Percentiles rank a stretch among this genome's conserved stretches.
Evolutionary conservation across 2,113 vertebrate species (phyloP).

Genomic region (Mungos mungo): DNA sequence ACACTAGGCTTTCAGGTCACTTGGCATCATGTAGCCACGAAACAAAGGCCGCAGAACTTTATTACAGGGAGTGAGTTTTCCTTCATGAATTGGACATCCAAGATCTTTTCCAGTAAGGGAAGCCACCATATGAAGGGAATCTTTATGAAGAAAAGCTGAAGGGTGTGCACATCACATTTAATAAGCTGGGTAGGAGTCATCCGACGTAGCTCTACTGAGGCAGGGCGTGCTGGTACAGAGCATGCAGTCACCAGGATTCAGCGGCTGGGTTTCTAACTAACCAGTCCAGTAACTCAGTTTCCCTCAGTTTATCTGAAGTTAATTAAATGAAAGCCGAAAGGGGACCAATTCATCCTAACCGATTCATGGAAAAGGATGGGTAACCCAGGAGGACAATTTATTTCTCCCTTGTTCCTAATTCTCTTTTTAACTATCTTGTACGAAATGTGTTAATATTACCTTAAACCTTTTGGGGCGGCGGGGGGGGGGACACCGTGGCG

Average conservation of each 20-base stretch:
- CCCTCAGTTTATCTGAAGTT: background rate
- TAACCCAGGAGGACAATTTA: constrained; percentile 17
- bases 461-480: constrained; percentile 1
- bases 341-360: background rate
- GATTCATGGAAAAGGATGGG: background rate
- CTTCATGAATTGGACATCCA: background rate
- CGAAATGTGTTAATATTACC: background rate
- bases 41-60: background rate
- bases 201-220: background rate
- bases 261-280: constrained; percentile 7
- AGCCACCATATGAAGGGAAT: background rate
- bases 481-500: background rate
- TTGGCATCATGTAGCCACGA: background rate
- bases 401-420: constrained; percentile 13
- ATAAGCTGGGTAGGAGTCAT: background rate
- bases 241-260: background rate
- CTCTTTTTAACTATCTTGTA: background rate
- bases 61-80: constrained; percentile 41
- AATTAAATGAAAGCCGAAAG: background rate
- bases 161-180: background rate
- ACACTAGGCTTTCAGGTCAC: constrained; percentile 18
- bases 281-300: background rate
- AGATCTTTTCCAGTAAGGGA: constrained; percentile 24
- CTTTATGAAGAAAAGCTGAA: background rate
- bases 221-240: background rate